Evolutionary conservation across 2,888 invertebrate species (phyloP), one percentile per base, ranked within the genome.

Genomic region (Ferdinandea cuprea): DNA sequence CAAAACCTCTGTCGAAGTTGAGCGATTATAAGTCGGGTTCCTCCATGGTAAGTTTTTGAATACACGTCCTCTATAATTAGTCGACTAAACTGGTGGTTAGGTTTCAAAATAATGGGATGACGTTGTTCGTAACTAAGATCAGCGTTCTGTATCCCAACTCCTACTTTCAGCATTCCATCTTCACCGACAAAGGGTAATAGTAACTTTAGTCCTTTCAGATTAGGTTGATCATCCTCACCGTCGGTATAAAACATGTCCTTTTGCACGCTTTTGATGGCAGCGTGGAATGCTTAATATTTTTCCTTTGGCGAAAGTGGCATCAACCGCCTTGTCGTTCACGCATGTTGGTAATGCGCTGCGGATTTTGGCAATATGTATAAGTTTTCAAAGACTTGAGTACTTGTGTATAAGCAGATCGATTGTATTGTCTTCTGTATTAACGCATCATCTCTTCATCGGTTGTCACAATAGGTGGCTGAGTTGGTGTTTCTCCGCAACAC

Each of bases 401-500:
- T 15, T n/a, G n/a, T 17, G 21, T 28, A 52, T 40, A n/a, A n/a
- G n/a, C n/a, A n/a, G n/a, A n/a, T n/a, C n/a, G n/a, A n/a, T n/a
- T n/a, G n/a, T n/a, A n/a, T 5, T 15, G 21, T 48, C 35, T 35
- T 17, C 48, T 37, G 21, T 35, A 48, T 15, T 9, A 7, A 19
- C n/a, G 19, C 28, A 59, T 9, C 11, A 3, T 37, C 21, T 65
- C 52, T 13, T 37, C 50, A 11, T 65, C 15, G 2, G 37, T 65
- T 13, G 35, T n/a, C 13, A 15, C 25, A n/a, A 8, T 50, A 9
- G 35, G 0, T 8, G 50, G 65, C 28, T 65, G 65, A 8, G 19
- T n/a, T 15, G 50, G 65, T n/a, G 28, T 28, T n/a, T 30, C 28
- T 78, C 74, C 3, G 78, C 65, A 3, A 81, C 79, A n/a, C 85